Conservation (phyloP, 2,797 vertebrate species). For the Phataginus tricuspis region DNA sequence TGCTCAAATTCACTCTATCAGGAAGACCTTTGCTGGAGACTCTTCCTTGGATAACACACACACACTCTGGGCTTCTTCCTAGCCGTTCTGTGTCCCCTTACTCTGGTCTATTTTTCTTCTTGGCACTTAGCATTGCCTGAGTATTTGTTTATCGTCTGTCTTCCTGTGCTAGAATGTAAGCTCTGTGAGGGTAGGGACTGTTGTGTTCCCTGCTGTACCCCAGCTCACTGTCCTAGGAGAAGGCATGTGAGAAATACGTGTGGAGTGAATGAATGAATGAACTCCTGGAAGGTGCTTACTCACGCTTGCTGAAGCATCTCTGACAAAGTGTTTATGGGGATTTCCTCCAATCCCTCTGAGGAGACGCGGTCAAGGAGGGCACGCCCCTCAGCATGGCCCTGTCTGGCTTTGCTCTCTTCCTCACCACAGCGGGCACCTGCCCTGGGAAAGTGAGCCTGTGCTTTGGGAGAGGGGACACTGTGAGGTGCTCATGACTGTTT, state of each 20-base stretch:
- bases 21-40: neutral
- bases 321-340: neutral
- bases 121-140: neutral
- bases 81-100: neutral
- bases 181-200: neutral
- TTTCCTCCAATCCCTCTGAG: neutral
- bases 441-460: neutral
- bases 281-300: neutral
- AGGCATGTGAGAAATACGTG: neutral
- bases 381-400: fast-evolving
- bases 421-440: neutral
- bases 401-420: neutral
- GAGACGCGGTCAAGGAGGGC: fast-evolving
- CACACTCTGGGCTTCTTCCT: neutral
- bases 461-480: neutral
- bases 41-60: neutral
- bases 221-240: neutral
- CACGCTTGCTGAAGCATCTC: neutral
- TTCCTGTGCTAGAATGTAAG: neutral
- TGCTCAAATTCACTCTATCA: neutral
- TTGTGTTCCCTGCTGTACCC: neutral
- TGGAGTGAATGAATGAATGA: neutral
- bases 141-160: neutral
- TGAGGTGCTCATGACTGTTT: neutral
- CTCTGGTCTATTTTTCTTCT: neutral